phyloP scores from a whole-genome alignment of 2,113 vertebrate species.

The Coptodon rendalli region DNA sequence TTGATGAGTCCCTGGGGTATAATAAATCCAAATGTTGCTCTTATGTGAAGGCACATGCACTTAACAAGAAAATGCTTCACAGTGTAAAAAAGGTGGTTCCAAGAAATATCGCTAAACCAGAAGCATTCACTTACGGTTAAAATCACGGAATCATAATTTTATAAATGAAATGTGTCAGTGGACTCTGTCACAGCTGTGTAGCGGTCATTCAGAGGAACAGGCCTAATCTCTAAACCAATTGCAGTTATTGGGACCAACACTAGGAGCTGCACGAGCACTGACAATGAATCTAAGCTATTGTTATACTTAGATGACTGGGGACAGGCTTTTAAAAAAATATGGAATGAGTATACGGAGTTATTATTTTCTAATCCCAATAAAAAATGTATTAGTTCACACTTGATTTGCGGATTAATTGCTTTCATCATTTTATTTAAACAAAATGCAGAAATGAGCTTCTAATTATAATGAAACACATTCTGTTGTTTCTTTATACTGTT shows the following conservation, averaged over 20 bases:
- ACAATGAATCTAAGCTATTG: background rate
- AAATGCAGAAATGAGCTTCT: background rate
- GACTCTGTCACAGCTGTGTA: background rate
- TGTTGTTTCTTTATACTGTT: background rate
- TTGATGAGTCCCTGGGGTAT: conserved; percentile 65
- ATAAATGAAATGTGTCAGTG: background rate
- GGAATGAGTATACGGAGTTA: background rate
- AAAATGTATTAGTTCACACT: background rate
- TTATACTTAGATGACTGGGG: background rate
- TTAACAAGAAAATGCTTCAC: conserved; percentile 48
- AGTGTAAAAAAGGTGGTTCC: conserved; percentile 62
- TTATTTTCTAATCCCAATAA: background rate
- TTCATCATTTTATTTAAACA: background rate
- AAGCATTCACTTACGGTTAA: background rate
- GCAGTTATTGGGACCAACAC: conserved; percentile 55
- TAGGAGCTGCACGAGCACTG: conserved; percentile 65
- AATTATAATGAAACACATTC: background rate
- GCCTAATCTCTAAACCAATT: background rate
- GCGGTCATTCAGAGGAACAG: background rate
- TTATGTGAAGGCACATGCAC: conserved; percentile 74
- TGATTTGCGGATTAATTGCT: background rate
- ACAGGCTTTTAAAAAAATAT: background rate
- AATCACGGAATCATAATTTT: background rate
- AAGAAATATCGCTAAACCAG: background rate
- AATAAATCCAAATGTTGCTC: conserved; percentile 60